Evolutionary conservation across 1,140 invertebrate genomes (phyloP).

Genomic region (Araneus ventricosus): DNA sequence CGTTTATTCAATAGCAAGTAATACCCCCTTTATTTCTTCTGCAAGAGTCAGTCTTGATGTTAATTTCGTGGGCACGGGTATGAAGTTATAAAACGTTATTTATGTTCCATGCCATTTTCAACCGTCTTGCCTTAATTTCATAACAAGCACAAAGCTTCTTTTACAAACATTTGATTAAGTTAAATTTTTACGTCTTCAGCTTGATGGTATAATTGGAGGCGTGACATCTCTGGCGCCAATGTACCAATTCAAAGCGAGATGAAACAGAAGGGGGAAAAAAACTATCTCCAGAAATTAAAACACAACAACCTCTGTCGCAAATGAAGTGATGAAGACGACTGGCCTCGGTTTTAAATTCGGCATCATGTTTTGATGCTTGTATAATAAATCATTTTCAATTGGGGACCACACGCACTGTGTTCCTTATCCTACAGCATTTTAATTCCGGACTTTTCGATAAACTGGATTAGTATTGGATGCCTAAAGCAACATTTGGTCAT

Average conservation of each 20-base stretch:
- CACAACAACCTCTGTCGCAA: not conserved
- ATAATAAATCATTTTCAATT: slow-evolving; percentile 3
- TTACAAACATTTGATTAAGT: not conserved
- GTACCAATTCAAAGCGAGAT: not conserved
- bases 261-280: not conserved
- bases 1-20: too few species aligned
- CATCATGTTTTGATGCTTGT: slow-evolving; percentile 14
- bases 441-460: not conserved
- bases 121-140: not conserved
- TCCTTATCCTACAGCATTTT: not conserved
- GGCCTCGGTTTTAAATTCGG: slow-evolving; percentile 5
- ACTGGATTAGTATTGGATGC: not conserved
- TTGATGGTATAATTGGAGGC: slow-evolving; percentile 6
- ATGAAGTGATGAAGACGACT: not conserved
- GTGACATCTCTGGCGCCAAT: not conserved
- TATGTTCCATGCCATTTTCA: not conserved
- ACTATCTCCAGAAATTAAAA: not conserved
- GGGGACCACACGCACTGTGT: not conserved
- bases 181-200: not conserved
- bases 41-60: not conserved
- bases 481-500: not conserved
- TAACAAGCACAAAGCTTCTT: not conserved
- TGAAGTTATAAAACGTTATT: not conserved
- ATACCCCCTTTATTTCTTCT: not conserved
- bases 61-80: not conserved